These are phyloP conservation scores for Poeciliopsis paucimaculata DNA, from an alignment of 2,797 vertebrate species.

Conservation along the genomic window DNA sequence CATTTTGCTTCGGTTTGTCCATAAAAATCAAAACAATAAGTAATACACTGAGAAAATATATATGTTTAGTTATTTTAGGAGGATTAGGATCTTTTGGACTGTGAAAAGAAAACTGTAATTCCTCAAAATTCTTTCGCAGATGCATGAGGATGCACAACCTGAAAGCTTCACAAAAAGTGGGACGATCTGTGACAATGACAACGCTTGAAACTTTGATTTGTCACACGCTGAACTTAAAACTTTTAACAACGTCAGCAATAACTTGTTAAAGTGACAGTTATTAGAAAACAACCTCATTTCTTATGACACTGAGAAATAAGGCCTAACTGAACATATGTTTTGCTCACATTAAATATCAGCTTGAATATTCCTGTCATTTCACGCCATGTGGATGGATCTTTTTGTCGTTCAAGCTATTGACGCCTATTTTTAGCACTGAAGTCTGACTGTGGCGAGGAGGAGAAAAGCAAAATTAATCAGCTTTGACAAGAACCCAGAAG, in stretches of 20 bases:
- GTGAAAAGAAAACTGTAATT: too few species aligned
- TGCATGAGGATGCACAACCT: too few species aligned
- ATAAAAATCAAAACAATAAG: not conserved
- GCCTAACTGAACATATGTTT: slow-evolving; percentile 1
- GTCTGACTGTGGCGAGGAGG: not conserved
- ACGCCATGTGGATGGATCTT: not conserved
- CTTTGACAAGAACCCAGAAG: slow-evolving; percentile 33
- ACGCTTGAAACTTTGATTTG: not conserved
- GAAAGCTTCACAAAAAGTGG: not conserved
- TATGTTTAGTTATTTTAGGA: not conserved
- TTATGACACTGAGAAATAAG: slow-evolving; percentile 16
- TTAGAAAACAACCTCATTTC: slow-evolving; percentile 1
- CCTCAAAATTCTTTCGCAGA: not conserved
- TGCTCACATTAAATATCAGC: not conserved
- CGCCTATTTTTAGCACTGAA: slow-evolving; percentile 19
- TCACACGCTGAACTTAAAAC: not conserved
- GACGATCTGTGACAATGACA: not conserved
- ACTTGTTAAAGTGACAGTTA: slow-evolving; percentile 6
- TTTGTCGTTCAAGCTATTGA: slow-evolving; percentile 5
- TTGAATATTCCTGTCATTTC: slow-evolving; percentile 2
- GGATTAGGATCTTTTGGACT: not conserved
- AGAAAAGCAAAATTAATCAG: slow-evolving; percentile 13
- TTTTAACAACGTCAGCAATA: slow-evolving; percentile 7
- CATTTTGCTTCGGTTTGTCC: not conserved
- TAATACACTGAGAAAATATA: too few species aligned